Evolutionary conservation across 2,797 vertebrate species (phyloP), one percentile per base, ranked within the genome.

Genomic region (Poecile montanus): DNA sequence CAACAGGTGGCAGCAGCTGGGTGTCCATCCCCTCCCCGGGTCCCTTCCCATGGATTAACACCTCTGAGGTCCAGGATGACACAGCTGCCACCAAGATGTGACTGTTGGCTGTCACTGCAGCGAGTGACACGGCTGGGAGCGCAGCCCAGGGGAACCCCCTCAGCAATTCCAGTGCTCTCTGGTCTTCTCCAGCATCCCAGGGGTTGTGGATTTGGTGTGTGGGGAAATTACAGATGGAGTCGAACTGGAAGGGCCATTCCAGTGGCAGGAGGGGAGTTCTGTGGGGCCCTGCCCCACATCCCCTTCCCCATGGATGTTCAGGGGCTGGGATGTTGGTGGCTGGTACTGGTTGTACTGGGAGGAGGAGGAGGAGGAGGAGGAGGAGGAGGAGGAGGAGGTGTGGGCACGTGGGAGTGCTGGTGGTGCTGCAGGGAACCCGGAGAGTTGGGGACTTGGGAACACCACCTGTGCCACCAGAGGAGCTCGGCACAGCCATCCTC

Each of bases 11-110:
- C 88, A 66, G 47, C 36, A 6, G 9, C 74, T 6, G 12, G 20
- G 29, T 5, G 11, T 40, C 76, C 0, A 0, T 30, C 22, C 30
- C 70, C 27, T 61, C 29, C 4, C 3, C 4, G 38, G 44, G 26
- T 29, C 54, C 84, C 30, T 70, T 51, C 62, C 61, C 1, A 4
- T 15, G 72, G 85, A 29, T 91, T 32, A 32, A 16, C 25, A 12
- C 5, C 0, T 45, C 9, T 0, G 12, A 65, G 47, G 21, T 61
- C 79, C 77, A 5, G 2, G 23, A 1, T 74, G 81, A 10, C 76
- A 70, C 76, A 70, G 18, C 40, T 44, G 58, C 72, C 16, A 12
- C n/a, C 34, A 16, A 6, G 48, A 3, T n/a, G 23, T 5, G 18
- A 4, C 72, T 25, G 11, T 5, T 47, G 4, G 23, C 61, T 77